These are phyloP conservation scores for Apistogramma diplotaenia DNA, from an alignment of 2,113 vertebrate genomes.

Conservation along the genomic window DNA sequence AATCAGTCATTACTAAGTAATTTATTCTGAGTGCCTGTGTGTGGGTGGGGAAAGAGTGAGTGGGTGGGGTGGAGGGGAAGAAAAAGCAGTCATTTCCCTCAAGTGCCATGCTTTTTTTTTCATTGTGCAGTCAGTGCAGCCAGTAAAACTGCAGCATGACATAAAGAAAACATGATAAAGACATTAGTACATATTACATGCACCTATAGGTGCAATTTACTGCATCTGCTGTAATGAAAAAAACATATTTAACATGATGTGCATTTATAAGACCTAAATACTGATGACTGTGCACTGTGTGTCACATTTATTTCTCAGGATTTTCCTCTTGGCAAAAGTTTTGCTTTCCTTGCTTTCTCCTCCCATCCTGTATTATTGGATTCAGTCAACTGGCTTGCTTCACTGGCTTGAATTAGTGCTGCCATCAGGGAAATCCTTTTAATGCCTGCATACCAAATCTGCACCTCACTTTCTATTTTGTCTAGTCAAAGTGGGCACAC, in stretches of 20 bases:
- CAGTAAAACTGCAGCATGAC: slow-evolving; percentile 12
- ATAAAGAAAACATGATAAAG: background rate
- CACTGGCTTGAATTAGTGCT: no score
- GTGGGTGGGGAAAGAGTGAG: slow-evolving; percentile 30
- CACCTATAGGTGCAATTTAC: no score
- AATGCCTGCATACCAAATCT: background rate
- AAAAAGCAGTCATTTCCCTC: slow-evolving; percentile 24
- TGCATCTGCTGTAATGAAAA: no score
- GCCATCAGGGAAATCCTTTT: background rate
- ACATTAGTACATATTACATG: no score
- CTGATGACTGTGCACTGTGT: no score
- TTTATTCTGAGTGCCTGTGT: slow-evolving; percentile 38
- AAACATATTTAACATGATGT: no score
- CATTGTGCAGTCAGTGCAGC: slow-evolving; percentile 33
- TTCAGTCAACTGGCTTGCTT: no score
- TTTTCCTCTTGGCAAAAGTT: no score
- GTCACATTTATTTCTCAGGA: no score
- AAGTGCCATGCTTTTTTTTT: slow-evolving; percentile 47
- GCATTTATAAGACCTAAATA: no score
- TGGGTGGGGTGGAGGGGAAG: background rate
- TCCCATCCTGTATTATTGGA: no score
- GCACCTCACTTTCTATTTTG: background rate
- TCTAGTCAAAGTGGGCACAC: background rate
- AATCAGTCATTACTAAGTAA: slow-evolving; percentile 38
- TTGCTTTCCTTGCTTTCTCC: no score